phyloP scores from a whole-genome alignment of 2,888 invertebrate genomes.

The Leptothorax acervorum region DNA sequence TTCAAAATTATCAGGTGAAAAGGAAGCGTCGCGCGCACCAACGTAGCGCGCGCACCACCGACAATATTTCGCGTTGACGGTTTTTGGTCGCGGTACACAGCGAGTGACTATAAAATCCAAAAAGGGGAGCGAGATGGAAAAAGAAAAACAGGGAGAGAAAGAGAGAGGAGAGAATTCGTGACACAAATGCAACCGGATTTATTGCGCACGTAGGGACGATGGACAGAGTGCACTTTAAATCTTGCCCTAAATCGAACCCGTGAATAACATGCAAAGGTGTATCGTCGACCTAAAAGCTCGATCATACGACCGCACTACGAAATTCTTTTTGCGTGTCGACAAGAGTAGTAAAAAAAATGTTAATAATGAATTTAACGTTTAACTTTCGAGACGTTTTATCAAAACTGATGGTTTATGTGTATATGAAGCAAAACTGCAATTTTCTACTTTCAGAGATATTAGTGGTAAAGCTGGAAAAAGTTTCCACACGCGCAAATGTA shows the following conservation, averaged over 20 bases:
- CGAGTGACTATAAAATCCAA: slow-evolving; percentile 12
- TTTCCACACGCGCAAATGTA: background rate
- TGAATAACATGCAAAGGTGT: background rate
- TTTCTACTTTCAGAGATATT: background rate
- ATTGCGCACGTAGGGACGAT: slow-evolving; percentile 41
- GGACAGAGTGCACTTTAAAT: slow-evolving; percentile 45
- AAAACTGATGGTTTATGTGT: background rate
- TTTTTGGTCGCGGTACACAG: slow-evolving; percentile 15
- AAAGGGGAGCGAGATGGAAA: slow-evolving; percentile 12
- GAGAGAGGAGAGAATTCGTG: slow-evolving; percentile 14
- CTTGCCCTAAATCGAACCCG: slow-evolving; percentile 38
- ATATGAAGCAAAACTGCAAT: background rate
- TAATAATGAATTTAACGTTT: background rate
- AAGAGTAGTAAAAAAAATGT: background rate
- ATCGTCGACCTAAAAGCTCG: slow-evolving; percentile 9
- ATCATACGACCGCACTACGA: background rate
- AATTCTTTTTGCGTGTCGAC: slow-evolving; percentile 4
- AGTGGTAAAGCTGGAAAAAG: background rate
- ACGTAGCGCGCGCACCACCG: background rate
- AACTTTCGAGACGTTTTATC: background rate
- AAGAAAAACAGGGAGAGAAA: slow-evolving; percentile 16
- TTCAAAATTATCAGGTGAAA: slow-evolving; percentile 49
- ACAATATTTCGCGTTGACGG: slow-evolving; percentile 46
- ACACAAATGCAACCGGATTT: slow-evolving; percentile 51
- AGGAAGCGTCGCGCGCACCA: slow-evolving; percentile 1